A percentile compares a stretch with the other conserved stretches of the same genome.
phyloP scores from a whole-genome alignment of 2,888 invertebrate species.

The Smittia sp. region DNA sequence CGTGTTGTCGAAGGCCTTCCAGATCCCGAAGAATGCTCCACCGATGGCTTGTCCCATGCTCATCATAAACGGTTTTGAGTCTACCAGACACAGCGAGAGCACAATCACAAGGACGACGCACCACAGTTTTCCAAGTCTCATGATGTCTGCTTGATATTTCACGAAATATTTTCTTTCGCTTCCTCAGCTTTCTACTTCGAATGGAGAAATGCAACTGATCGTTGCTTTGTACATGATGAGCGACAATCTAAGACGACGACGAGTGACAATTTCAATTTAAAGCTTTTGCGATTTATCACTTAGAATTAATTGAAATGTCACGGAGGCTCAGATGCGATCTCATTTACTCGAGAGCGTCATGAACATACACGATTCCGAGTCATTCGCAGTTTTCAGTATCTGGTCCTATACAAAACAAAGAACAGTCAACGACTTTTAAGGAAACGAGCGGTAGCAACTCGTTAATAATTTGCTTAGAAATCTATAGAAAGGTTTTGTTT shows the following conservation, averaged over 20 bases:
- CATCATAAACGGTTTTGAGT: conserved; percentile 30
- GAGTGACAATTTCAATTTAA: conserved; percentile 8
- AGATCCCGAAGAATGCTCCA: conserved; percentile 1
- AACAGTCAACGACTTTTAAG: too few relatives aligned
- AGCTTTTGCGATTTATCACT: not conserved
- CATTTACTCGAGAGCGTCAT: too few relatives aligned
- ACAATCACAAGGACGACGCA: not conserved
- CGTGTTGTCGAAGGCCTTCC: conserved; percentile 15
- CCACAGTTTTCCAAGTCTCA: not conserved
- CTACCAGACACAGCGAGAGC: not conserved
- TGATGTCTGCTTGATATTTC: not conserved
- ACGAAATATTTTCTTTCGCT: not conserved
- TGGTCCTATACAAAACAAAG: too few relatives aligned
- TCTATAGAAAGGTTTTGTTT: too few relatives aligned
- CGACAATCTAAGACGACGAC: not conserved
- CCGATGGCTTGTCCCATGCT: conserved; percentile 13
- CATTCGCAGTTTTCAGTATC: too few relatives aligned
- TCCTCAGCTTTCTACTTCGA: not conserved
- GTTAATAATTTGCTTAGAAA: too few relatives aligned
- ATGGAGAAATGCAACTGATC: conserved; percentile 16
- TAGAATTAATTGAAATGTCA: not conserved
- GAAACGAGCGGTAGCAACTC: too few relatives aligned
- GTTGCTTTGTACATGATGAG: not conserved
- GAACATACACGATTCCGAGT: too few relatives aligned
- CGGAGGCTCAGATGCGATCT: not conserved